Evolutionary conservation across 2,888 invertebrate genomes (phyloP).

Genomic region (Ennomos fuscantarius): DNA sequence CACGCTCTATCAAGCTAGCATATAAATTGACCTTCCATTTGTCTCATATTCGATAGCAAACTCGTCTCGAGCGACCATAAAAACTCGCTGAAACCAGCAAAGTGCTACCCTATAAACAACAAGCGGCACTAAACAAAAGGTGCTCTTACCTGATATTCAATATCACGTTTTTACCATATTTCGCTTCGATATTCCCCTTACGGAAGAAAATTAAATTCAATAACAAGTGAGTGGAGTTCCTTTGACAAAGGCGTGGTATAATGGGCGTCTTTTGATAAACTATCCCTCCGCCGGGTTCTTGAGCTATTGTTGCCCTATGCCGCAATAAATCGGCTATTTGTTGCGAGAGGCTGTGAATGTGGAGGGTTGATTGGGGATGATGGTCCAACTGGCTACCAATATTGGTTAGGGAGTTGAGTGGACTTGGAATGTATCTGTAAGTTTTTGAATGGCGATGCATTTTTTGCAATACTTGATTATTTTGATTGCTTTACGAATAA

Average conservation of each 20-base stretch:
- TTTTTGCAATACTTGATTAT: no score
- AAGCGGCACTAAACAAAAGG: slow-evolving; percentile 22
- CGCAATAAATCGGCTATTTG: slow-evolving; percentile 34
- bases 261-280: slow-evolving; percentile 26
- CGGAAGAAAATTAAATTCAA: slow-evolving; percentile 38
- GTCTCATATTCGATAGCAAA: slow-evolving; percentile 3
- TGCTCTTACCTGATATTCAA: slow-evolving; percentile 24
- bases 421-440: no score
- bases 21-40: not conserved
- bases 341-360: slow-evolving; percentile 23
- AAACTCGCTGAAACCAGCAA: slow-evolving; percentile 14
- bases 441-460: no score
- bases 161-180: slow-evolving; percentile 32
- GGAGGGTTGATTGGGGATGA: slow-evolving; percentile 30
- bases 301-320: slow-evolving; percentile 28
- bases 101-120: slow-evolving; percentile 20
- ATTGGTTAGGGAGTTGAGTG: not conserved
- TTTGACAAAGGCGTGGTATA: slow-evolving; percentile 21
- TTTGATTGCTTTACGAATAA: no score
- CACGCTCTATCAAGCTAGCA: no score
- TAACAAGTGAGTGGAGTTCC: slow-evolving; percentile 28
- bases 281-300: slow-evolving; percentile 13
- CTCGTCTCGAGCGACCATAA: slow-evolving; percentile 11
- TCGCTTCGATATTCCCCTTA: slow-evolving; percentile 26
- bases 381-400: slow-evolving; percentile 17